Conservation (phyloP, 2,113 vertebrate genomes). For the Corythoichthys haematopterus region DNA sequence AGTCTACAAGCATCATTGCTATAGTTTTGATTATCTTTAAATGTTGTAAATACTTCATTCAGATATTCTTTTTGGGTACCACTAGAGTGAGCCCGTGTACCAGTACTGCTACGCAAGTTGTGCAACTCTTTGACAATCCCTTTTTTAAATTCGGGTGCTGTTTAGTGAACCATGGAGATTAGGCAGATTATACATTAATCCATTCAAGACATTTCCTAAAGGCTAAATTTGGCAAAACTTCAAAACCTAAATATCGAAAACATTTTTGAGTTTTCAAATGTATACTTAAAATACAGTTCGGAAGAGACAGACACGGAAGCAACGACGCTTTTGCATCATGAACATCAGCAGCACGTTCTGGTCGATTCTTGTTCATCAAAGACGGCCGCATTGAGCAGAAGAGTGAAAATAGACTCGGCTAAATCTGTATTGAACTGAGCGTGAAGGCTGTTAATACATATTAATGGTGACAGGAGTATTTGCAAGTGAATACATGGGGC, state of each 20-base stretch:
- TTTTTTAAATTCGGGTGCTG: no score
- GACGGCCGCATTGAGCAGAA: conserved; percentile 47
- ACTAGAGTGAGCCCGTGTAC: no score
- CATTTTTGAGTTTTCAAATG: not conserved
- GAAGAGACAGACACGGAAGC: not conserved
- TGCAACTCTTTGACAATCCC: no score
- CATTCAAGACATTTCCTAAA: not conserved
- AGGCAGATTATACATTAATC: not conserved
- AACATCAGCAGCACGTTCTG: conserved; percentile 47
- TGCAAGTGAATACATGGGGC: conserved; percentile 86
- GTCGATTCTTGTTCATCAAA: conserved; percentile 41
- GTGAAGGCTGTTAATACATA: conserved; percentile 83
- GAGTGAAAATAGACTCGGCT: conserved; percentile 62
- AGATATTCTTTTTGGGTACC: no score
- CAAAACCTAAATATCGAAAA: no score
- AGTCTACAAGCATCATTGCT: no score
- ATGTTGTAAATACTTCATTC: no score
- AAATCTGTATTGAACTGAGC: conserved; percentile 72
- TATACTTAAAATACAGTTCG: not conserved
- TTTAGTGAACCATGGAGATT: no score
- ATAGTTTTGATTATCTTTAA: no score
- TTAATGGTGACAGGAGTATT: conserved; percentile 90
- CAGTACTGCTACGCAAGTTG: no score
- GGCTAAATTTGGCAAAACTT: no score
- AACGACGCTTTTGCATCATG: conserved; percentile 16